Percentiles rank a stretch among this genome's conserved stretches.
These are phyloP conservation scores for Ceratina japonica DNA, from an alignment of 1,140 invertebrate genomes.

Conservation along the genomic window DNA sequence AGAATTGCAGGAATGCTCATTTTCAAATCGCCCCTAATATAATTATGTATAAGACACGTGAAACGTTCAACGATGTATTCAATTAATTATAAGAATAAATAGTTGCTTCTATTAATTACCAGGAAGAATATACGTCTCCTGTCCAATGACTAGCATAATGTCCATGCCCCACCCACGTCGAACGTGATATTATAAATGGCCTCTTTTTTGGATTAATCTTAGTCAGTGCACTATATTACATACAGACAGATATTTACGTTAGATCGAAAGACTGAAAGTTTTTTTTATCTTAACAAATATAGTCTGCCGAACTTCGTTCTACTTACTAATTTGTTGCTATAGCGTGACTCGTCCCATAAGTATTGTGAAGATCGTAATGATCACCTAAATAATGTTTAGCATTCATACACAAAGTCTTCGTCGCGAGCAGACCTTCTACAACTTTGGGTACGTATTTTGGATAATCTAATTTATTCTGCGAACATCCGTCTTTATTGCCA, in stretches of 20 bases:
- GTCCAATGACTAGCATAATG: slow-evolving; percentile 94
- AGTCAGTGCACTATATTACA: slow-evolving; percentile 82
- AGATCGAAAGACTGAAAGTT: no score
- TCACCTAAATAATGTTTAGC: slow-evolving; percentile 84
- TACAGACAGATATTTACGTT: no score
- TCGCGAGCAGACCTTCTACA: slow-evolving; percentile 81
- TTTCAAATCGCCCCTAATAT: slow-evolving; percentile 72
- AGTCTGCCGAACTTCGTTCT: not conserved
- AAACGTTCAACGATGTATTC: not conserved
- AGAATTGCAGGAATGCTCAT: slow-evolving; percentile 83
- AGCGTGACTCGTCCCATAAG: slow-evolving; percentile 89
- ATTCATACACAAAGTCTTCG: slow-evolving; percentile 91
- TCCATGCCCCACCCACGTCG: slow-evolving; percentile 90
- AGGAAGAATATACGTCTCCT: slow-evolving; percentile 88
- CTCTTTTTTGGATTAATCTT: slow-evolving; percentile 83
- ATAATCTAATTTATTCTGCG: slow-evolving; percentile 82
- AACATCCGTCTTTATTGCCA: slow-evolving; percentile 82
- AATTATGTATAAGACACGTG: slow-evolving; percentile 5
- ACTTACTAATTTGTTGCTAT: slow-evolving; percentile 87
- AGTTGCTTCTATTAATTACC: slow-evolving; percentile 81
- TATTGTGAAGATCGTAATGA: slow-evolving; percentile 91
- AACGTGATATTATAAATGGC: slow-evolving; percentile 91
- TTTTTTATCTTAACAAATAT: not conserved
- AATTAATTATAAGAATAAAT: slow-evolving; percentile 41
- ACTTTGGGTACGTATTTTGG: slow-evolving; percentile 85